A percentile compares a stretch with the other conserved stretches of the same genome.
phyloP scores from a whole-genome alignment of 2,113 vertebrate genomes.

The Platysternon megacephalum region DNA sequence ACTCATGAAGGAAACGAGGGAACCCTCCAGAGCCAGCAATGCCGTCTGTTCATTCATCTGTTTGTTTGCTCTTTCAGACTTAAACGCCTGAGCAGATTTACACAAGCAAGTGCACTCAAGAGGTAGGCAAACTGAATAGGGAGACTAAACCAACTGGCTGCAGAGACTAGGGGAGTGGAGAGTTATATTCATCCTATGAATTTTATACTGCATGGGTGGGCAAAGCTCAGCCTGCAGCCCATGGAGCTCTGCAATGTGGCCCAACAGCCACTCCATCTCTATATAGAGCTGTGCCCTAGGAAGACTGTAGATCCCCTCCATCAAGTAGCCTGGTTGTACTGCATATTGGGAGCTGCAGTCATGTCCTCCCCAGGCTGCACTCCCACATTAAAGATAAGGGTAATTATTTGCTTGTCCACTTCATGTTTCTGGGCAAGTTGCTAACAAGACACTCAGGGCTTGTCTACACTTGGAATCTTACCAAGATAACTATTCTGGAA shows the following conservation, averaged over 20 bases:
- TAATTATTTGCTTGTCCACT: background rate
- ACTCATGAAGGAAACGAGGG: background rate
- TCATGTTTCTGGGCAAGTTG: background rate
- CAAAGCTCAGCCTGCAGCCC: background rate
- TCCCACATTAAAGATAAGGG: background rate
- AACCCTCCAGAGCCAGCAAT: constrained; percentile 52
- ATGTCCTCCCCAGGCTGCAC: background rate
- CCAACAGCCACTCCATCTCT: background rate
- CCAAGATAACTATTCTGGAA: constrained; percentile 6
- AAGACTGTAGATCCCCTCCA: background rate
- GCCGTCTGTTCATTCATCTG: constrained; percentile 39
- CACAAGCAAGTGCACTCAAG: constrained; percentile 59
- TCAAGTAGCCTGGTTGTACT: background rate
- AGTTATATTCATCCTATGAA: constrained; percentile 56
- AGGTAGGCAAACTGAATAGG: constrained; percentile 56
- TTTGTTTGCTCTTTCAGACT: constrained; percentile 67
- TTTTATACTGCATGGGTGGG: background rate
- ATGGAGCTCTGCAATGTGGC: background rate
- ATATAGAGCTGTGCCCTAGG: accelerated
- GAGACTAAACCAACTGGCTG: constrained; percentile 49
- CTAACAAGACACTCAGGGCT: constrained; percentile 4
- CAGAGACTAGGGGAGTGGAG: constrained; percentile 33
- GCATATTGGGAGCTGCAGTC: accelerated
- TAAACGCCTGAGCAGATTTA: constrained; percentile 67
- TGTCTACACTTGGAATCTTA: constrained; percentile 23